phyloP scores from a whole-genome alignment of 1,140 invertebrate species.

The Drosophila lacteicornis region DNA sequence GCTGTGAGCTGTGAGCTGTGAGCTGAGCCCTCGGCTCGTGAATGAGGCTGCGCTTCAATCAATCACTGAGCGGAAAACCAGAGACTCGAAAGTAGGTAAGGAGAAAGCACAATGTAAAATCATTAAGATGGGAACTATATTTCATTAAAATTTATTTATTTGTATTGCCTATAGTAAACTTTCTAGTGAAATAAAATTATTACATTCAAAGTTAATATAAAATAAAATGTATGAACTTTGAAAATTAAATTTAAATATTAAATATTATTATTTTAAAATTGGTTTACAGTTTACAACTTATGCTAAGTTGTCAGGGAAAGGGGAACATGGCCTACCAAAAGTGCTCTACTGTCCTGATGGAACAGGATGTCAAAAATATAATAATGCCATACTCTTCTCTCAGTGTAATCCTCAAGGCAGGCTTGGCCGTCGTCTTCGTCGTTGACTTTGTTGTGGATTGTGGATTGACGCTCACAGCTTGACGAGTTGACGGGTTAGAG shows the following conservation, averaged over 20 bases:
- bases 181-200: background rate
- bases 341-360: no score
- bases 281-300: background rate
- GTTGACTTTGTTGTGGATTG: slow-evolving; percentile 62
- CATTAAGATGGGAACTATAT: background rate
- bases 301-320: no score
- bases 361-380: background rate
- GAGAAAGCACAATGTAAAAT: background rate
- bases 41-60: slow-evolving; percentile 48
- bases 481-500: slow-evolving; percentile 77
- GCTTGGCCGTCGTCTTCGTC: slow-evolving; percentile 64
- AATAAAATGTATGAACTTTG: background rate
- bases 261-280: background rate
- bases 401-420: slow-evolving; percentile 59
- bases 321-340: no score
- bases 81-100: background rate
- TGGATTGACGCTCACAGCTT: slow-evolving; percentile 70
- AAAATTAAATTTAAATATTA: background rate
- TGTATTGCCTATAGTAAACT: background rate
- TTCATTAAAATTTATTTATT: background rate
- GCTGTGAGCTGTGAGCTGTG: slow-evolving; percentile 28
- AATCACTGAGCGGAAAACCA: slow-evolving; percentile 14
- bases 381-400: background rate
- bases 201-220: background rate
- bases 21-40: slow-evolving; percentile 44